Evolutionary conservation across 2,888 invertebrate species (phyloP).

Genomic region (Nematopogon swammerdamellus): DNA sequence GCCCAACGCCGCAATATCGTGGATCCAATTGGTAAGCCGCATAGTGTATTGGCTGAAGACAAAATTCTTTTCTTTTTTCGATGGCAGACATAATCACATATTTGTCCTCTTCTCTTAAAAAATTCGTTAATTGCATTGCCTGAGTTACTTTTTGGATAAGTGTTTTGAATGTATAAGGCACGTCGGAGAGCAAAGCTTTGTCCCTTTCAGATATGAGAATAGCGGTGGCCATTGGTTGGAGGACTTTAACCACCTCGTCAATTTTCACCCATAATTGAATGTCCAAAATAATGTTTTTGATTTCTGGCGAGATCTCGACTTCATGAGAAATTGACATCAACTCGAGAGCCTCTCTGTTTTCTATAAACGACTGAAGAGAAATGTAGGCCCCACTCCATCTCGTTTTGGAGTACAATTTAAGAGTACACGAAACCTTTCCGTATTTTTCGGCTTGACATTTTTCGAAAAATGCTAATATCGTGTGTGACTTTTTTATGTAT

Average conservation of each 20-base stretch:
- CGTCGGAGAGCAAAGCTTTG: not conserved
- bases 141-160: not conserved
- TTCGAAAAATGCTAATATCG: not conserved
- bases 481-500: not conserved
- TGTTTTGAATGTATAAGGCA: not conserved
- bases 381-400: not conserved
- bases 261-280: not conserved
- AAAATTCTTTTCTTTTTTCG: not conserved
- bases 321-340: not conserved
- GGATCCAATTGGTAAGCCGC: not conserved
- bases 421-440: not conserved
- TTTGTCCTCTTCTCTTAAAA: not conserved
- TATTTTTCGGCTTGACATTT: not conserved
- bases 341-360: not conserved
- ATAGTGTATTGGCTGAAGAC: not conserved
- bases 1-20: not conserved
- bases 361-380: not conserved
- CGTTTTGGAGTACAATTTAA: not conserved
- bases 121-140: not conserved
- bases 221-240: not conserved
- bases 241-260: not conserved
- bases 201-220: not conserved
- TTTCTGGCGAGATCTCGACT: not conserved
- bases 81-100: not conserved
- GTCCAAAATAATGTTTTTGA: constrained; percentile 1